Conservation (phyloP, 2,888 invertebrate genomes). For the Plebejus melissa region DNA sequence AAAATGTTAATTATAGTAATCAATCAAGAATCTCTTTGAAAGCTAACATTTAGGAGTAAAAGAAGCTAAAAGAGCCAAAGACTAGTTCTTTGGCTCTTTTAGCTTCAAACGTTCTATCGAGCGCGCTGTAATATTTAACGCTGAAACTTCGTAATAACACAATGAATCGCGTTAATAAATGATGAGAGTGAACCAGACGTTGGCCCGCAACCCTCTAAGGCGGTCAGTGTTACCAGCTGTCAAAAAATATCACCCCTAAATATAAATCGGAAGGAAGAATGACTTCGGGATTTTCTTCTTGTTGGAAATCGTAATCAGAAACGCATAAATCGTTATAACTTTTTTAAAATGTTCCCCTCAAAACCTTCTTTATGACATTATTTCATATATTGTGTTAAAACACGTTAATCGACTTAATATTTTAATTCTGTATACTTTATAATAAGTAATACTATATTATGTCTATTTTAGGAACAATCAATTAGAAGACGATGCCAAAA, state of each 20-base stretch:
- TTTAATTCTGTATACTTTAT: too few relatives aligned
- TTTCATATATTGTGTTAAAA: too few relatives aligned
- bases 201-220: constrained; percentile 62
- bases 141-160: constrained; percentile 14
- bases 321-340: too few relatives aligned
- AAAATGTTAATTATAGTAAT: not conserved
- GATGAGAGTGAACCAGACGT: constrained; percentile 49
- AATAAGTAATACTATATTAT: too few relatives aligned
- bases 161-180: constrained; percentile 24
- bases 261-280: not conserved
- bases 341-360: too few relatives aligned
- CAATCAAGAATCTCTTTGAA: not conserved
- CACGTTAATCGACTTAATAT: too few relatives aligned
- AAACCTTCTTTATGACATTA: too few relatives aligned
- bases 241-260: not conserved
- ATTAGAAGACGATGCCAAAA: too few relatives aligned
- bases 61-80: not conserved
- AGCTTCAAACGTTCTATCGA: not conserved
- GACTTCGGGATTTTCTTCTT: too few relatives aligned
- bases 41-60: not conserved
- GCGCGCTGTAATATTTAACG: constrained; percentile 25
- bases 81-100: not conserved
- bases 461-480: too few relatives aligned
- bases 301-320: too few relatives aligned
- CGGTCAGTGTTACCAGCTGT: constrained; percentile 22